Base-by-base conservation (phyloP, 1,140 invertebrate species). In the Drosophila murphyi region DNA sequence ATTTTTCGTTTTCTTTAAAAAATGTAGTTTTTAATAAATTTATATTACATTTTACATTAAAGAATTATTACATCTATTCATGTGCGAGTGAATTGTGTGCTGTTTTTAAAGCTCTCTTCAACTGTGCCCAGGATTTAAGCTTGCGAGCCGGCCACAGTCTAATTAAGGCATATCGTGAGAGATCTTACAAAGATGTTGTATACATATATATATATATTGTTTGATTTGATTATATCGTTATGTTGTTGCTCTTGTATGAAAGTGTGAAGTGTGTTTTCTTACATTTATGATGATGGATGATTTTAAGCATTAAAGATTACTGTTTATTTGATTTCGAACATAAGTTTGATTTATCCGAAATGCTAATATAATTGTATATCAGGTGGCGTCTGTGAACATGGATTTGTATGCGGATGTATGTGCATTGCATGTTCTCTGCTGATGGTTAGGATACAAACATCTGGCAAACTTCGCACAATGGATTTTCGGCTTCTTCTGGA, bases 401-500 rank as follows among this genome's bases (percentile, higher is more conserved):
- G 5, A 6, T 50, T 6, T 55, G 45, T 50, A 10, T 37, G 37
- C 6, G 7, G 52, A 6, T 52, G 10, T 54, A 1, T 63, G 41
- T 45, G 65, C 20, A 20, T 20, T 20, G 20, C 20, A 20, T 43
- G 35, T 57, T 28, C 51, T 4, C 29, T 32, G 20, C 20, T 20
- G 20, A 20, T 20, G 20, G 20, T 51, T 50, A 52, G 50, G 37
- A 35, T 10, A 20, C 20, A 45, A 73, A 83, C 81, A 89, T 90
- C 52, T 85, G 86, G 45, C 85, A 89, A 8, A 20, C 50, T 4
- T 89, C 85, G 55, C 85, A 89, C 6, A 85, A 4, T 0, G 85
- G 85, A 54, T 78, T 47, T 0, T 80, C 76, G 10, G 57, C 61
- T n/a, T 79, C 69, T 7, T 78, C 61, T 0, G 51, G 60, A 28